A percentile compares a stretch with the other conserved stretches of the same genome.
Conservation (phyloP, 2,113 vertebrate species). For the Corythoichthys haematopterus region DNA sequence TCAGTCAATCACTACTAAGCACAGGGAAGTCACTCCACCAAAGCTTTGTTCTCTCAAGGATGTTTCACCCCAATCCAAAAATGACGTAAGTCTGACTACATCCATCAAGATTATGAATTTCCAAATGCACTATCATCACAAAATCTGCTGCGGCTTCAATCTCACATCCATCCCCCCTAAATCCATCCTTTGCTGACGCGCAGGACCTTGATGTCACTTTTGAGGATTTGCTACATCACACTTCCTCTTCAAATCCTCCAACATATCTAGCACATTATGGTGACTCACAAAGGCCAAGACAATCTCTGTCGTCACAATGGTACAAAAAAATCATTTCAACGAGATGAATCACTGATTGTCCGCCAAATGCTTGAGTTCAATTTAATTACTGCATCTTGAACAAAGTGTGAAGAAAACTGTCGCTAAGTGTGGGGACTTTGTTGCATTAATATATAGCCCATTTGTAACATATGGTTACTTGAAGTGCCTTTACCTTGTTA, state of each 20-base stretch:
- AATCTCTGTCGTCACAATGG: conserved; percentile 25
- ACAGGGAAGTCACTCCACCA: not conserved
- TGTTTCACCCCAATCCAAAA: not conserved
- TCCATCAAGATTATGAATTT: not conserved
- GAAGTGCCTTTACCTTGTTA: not conserved
- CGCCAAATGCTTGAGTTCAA: not conserved
- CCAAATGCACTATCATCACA: not conserved
- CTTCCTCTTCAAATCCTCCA: conserved; percentile 30
- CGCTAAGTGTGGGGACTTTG: conserved; percentile 14
- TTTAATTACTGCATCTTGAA: conserved; percentile 18
- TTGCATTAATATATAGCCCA: not conserved
- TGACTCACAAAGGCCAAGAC: conserved; percentile 50
- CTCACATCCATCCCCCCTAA: conserved; percentile 9
- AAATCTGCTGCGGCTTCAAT: not conserved
- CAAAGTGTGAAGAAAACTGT: not conserved
- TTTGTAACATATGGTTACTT: not conserved
- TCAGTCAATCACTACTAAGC: not conserved
- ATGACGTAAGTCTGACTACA: not conserved
- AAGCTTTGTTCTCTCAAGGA: not conserved
- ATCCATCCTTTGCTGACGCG: conserved; percentile 22
- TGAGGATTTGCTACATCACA: conserved; percentile 54
- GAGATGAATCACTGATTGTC: conserved; percentile 3
- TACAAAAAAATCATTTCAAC: conserved; percentile 18
- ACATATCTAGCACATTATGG: conserved; percentile 20
- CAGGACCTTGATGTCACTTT: conserved; percentile 55